Base-by-base conservation (phyloP, 2,113 vertebrate genomes). In the Xenus cinereus region DNA sequence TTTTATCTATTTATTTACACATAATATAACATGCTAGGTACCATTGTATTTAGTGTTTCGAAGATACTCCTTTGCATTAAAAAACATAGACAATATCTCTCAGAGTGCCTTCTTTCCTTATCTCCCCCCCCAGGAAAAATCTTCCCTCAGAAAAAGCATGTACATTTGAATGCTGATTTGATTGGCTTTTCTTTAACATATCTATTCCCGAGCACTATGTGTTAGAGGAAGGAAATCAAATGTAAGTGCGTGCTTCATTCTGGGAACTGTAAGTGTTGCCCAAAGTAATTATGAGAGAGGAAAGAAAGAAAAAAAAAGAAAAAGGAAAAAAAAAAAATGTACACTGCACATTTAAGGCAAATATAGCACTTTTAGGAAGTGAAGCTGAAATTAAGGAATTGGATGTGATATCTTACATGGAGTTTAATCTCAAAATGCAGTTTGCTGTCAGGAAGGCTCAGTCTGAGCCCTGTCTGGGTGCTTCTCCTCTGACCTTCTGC, bases 251-350 rank as follows among this genome's bases (percentile, higher is more conserved):
- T 4, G 1, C 6, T 53, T 53, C 7, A 3, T 74, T 33, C 64
- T 80, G 73, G 41, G 63, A 66, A 57, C 2, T 14, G 23, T 39
- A 87, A 72, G 1, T 4, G 30, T 59, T 86, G 35, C 14, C 60
- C 28, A 19, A 51, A 91, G 30, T 45, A 33, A 66, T 57, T 45
- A 48, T 5, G 37, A 15, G 12, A n/a, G 2, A 9, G 5, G 2
- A 16, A 43, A 45, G 14, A 37, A 35, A 13, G 4, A 10, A 26
- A 35, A 10, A 30, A 37, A 35, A 10, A 30, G 33, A 19, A 30
- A 24, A 26, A 12, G 4, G 7, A 5, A n/a, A 41, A 33, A n/a
- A 41, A 33, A 6, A 4, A 26, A 1, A 28, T 0, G 1, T 13
- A 10, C 4, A 14, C 3, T 15, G 27, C 19, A 17, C 2, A 20